Base-by-base conservation (phyloP, 2,888 invertebrate genomes). In the Ypsolopha scabrella region DNA sequence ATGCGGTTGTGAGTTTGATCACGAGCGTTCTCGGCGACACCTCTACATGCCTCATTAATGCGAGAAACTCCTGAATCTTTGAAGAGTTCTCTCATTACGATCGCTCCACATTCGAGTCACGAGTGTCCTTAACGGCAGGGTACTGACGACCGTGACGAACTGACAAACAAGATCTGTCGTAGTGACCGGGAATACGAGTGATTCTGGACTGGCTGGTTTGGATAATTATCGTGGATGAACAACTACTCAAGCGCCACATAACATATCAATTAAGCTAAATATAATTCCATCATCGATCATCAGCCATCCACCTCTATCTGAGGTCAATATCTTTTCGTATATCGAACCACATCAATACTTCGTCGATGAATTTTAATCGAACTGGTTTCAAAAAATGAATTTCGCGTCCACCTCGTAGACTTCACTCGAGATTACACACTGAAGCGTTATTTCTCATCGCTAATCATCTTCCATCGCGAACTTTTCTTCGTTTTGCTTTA, bases 311-410 rank as follows among this genome's bases (percentile, higher is more conserved):
- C 70, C 73, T 75, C 68, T 53, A 65, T 62, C 63, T 57, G 74
- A 68, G 81, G 80, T 83, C 82, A 82, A 80, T 80, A 81, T 81
- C 80, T 82, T 72, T 75, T 72, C 62, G 64, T 66, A 72, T 37
- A 77, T 71, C 65, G 64, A 60, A 61, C 60, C 55, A 63, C 62
- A 65, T 69, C 62, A 67, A 65, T 68, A 68, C 63, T 63, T 65
- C 61, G 58, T 67, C 64, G 68, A 68, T 74, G 70, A 73, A 71
- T 76, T 77, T 73, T 71, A 71, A 76, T 72, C 33, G 51, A 76
- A 80, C 80, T 60, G 70, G 79, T 81, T 78, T 61, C 50, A 54
- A 60, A 60, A 59, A 63, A 63, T 60, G 62, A 60, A 65, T 68
- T 67, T 67, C 55, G 62, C 61, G 55, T 58, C 54, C 57, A 55